Base-by-base conservation (phyloP, 2,113 vertebrate genomes). In the Paracanthobrama guichenoti region DNA sequence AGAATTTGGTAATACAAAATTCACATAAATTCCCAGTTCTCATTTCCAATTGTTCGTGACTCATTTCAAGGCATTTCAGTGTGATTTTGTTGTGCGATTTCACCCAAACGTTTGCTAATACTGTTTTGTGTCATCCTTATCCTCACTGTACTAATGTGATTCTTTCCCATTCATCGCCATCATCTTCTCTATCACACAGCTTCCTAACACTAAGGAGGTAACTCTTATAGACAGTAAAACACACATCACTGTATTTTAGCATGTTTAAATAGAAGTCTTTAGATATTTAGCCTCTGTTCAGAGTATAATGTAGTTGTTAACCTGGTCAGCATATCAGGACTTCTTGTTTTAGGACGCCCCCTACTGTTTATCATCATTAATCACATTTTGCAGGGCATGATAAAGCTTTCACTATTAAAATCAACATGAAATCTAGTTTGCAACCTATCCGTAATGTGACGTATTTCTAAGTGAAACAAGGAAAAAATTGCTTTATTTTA, bases 171-270 rank as follows among this genome's bases (percentile, higher is more conserved):
- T 8, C 11, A 60, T 79, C 82, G 75, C 85, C 66, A 88, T 81
- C 82, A 85, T 88, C 82, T 88, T 76, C 89, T 35, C 31, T 59
- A 60, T 90, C 86, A 57, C 72, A 84, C 90, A 96, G 95, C 96
- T 96, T 84, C 95, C 95, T 86, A 95, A 95, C 85, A 95, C 94
- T 67, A 94, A 95, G 60, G 95, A 96, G 95, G 95, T 96, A 96
- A 96, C 92, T 28, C 79, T 77, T 64, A 62, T 48, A 26, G 62
- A 48, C 60, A 80, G 26, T 69, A 74, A 55, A 76, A 12, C 50
- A 46, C 12, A 35, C 20, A 31, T n/a, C 22, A 31, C 42, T 71
- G 24, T 66, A 78, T 42, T 82, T 74, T 76, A 69, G 60, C 28
- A 81, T 74, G 26, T n/a, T 1, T 50, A 9, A 48, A 48, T 39